Evolutionary conservation across 2,797 vertebrate species (phyloP).

Genomic region (Meda fulgida): DNA sequence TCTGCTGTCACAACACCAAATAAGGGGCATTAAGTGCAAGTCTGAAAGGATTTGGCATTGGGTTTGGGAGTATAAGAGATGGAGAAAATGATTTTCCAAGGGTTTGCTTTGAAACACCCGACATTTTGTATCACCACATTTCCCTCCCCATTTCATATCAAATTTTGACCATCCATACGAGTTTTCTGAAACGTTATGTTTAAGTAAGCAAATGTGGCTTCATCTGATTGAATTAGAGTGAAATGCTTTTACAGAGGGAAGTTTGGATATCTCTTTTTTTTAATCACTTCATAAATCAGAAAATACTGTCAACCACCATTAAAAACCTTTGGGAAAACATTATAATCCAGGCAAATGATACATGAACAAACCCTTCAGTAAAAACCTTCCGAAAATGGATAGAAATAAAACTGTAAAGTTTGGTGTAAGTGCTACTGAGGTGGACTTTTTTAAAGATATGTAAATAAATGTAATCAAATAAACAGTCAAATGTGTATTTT

Average conservation of each 20-base stretch:
- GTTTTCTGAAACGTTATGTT: background rate
- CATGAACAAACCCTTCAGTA: background rate
- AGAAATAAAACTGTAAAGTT: background rate
- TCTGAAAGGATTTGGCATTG: conserved; percentile 40
- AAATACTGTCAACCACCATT: background rate
- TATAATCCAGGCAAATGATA: background rate
- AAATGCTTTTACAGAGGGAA: background rate
- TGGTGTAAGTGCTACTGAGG: background rate
- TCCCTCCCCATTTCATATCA: background rate
- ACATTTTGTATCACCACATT: background rate
- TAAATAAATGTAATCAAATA: background rate
- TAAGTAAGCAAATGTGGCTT: background rate
- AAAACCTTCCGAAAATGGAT: background rate
- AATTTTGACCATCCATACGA: background rate
- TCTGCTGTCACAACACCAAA: conserved; percentile 35
- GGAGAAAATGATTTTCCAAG: background rate
- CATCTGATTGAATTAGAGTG: background rate
- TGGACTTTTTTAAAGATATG: background rate
- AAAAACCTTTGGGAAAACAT: background rate
- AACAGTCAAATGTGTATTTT: background rate
- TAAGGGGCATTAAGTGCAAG: conserved; percentile 39
- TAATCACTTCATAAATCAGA: background rate
- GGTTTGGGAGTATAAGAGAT: conserved; percentile 1
- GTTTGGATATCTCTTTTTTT: background rate
- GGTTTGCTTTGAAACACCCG: background rate